Conservation (phyloP, 1,140 invertebrate species). For the Nephotettix cincticeps region DNA sequence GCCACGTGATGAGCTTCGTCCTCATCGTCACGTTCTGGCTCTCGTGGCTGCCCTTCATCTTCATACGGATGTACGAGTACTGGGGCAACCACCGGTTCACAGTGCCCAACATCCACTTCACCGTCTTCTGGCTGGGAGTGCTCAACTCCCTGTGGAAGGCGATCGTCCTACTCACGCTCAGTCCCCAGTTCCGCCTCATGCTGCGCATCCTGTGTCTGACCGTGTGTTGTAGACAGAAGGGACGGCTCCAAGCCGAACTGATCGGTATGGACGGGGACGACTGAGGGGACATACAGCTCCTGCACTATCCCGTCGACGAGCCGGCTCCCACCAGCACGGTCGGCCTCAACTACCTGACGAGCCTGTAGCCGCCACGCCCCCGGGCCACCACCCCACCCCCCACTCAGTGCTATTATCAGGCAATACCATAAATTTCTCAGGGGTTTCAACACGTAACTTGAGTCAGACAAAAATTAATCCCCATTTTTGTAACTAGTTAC, state of each 20-base stretch:
- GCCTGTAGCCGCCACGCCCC: background rate
- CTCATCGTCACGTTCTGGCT: constrained; percentile 87
- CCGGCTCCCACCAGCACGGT: background rate
- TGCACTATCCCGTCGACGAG: constrained; percentile 5
- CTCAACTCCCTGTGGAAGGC: constrained; percentile 94
- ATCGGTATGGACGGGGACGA: constrained; percentile 81
- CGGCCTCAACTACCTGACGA: constrained; percentile 10
- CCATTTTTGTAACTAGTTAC: too few relatives aligned
- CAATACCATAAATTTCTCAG: too few relatives aligned
- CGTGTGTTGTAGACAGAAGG: constrained; percentile 79
- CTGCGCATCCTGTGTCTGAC: constrained; percentile 84
- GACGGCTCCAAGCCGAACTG: constrained; percentile 74
- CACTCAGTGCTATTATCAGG: too few relatives aligned
- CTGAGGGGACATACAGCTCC: constrained; percentile 46
- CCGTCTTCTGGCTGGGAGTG: constrained; percentile 90
- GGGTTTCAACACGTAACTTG: too few relatives aligned
- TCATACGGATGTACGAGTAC: constrained; percentile 62
- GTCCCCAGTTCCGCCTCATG: constrained; percentile 86
- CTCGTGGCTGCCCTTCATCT: constrained; percentile 89
- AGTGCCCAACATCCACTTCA: constrained; percentile 86
- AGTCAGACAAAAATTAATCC: too few relatives aligned
- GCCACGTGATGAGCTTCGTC: constrained; percentile 92
- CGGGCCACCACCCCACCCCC: background rate
- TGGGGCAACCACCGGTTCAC: constrained; percentile 43
- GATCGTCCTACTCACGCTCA: constrained; percentile 81